A percentile compares a stretch with the other conserved stretches of the same genome.
Evolutionary conservation across 2,888 invertebrate genomes (phyloP).

Genomic region (Drosophila meridionalis): DNA sequence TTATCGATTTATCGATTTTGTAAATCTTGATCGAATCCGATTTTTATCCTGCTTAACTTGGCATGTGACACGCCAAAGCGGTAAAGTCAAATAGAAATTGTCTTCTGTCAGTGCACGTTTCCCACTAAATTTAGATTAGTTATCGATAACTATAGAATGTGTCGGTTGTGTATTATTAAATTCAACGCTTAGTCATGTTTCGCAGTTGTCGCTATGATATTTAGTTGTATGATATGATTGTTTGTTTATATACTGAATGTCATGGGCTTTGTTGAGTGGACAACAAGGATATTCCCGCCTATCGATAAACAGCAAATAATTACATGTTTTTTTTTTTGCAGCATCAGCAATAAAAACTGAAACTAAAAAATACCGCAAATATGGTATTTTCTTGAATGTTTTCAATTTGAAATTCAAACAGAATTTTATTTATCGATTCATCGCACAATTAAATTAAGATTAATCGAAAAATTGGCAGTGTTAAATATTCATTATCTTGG

Average conservation of each 20-base stretch:
- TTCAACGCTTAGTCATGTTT: constrained; percentile 18
- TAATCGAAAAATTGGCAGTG: constrained; percentile 51
- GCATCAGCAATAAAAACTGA: constrained; percentile 9
- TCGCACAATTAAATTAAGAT: constrained; percentile 24
- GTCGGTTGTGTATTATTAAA: constrained; percentile 4
- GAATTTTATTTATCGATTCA: constrained; percentile 21
- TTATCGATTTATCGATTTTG: constrained; percentile 12
- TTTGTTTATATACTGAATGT: constrained; percentile 58
- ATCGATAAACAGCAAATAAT: constrained; percentile 12
- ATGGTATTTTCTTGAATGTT: not conserved
- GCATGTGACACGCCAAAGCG: not conserved
- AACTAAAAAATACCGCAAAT: constrained; percentile 12
- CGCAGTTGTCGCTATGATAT: constrained; percentile 48
- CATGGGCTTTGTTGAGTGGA: constrained; percentile 34
- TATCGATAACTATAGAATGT: constrained; percentile 15
- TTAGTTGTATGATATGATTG: constrained; percentile 68
- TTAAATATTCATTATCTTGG: constrained; percentile 29
- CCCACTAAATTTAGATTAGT: constrained; percentile 7
- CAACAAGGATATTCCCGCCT: constrained; percentile 23
- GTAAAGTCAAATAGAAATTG: not conserved
- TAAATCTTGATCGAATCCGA: not conserved
- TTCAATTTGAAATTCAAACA: constrained; percentile 17
- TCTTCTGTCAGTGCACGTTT: not conserved
- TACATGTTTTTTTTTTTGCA: not conserved
- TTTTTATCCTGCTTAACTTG: not conserved